Percentiles rank a stretch among this genome's conserved stretches.
Evolutionary conservation across 1,140 invertebrate genomes (phyloP).

Genomic region (Neodiprion fabricii): DNA sequence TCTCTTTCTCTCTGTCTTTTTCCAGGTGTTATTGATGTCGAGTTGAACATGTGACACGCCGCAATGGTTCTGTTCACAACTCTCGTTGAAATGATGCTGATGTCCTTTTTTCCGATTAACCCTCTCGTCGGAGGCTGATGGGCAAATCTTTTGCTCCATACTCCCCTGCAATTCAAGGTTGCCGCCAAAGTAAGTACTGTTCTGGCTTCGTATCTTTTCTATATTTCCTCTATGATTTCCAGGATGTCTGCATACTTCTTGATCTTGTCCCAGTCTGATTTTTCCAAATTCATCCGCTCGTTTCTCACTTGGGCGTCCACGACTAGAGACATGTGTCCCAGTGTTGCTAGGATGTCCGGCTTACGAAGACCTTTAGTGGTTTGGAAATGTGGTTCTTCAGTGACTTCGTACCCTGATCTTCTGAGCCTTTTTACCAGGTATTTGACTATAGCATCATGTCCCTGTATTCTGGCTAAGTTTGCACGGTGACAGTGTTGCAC

Average conservation of each 20-base stretch:
- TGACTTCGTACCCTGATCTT: not conserved
- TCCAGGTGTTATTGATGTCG: no score
- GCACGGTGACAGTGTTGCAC: slow-evolving; percentile 35
- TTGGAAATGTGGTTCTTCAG: slow-evolving; percentile 17
- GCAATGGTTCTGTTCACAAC: not conserved
- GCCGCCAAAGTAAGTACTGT: no score
- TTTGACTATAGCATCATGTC: slow-evolving; percentile 31
- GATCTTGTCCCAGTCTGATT: not conserved
- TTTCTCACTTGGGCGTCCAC: slow-evolving; percentile 21
- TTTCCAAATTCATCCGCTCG: not conserved
- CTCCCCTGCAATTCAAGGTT: no score
- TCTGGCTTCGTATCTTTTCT: no score
- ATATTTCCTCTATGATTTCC: no score
- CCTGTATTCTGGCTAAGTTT: slow-evolving; percentile 22
- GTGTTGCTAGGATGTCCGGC: slow-evolving; percentile 21
- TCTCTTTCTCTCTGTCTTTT: no score
- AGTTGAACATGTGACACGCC: no score
- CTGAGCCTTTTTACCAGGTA: slow-evolving; percentile 16
- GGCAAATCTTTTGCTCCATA: no score
- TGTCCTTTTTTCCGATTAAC: not conserved
- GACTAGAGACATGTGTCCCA: not conserved
- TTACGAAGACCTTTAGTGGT: slow-evolving; percentile 5
- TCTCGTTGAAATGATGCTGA: slow-evolving; percentile 13
- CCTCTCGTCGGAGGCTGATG: no score
- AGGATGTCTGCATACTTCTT: not conserved